Base-by-base conservation (phyloP, 2,888 invertebrate genomes). In the Drosophila meridiana region DNA sequence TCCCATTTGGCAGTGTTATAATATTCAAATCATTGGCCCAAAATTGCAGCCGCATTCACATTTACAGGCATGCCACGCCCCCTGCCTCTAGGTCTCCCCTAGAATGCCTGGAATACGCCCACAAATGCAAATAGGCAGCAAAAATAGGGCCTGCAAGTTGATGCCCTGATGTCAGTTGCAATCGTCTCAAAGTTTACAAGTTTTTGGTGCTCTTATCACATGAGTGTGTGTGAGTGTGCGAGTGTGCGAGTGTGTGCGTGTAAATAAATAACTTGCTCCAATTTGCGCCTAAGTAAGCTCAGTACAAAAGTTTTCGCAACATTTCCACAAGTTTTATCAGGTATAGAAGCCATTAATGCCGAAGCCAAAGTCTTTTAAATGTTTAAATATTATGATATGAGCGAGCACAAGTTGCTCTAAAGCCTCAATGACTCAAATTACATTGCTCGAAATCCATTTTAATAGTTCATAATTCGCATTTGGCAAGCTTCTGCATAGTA, bases 251-350 rank as follows among this genome's bases (percentile, higher is more conserved):
- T 45, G 28, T 40, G n/a, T 42, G 32, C 40, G 28, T 59, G 42
- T 66, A 77, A 75, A 79, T 75, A 69, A 75, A 69, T 77, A 63
- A 72, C 53, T 72, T 72, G 67, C 43, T 64, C 56, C 57, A 72
- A 79, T 75, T 77, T 79, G 26, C 48, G 59, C 28, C 47, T 61
- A 55, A 73, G 71, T 50, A 34, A 70, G 56, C 50, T 20, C 30
- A 57, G 61, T 11, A n/a, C 45, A 57, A 58, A 69, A 61, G 36
- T 57, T 61, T 48, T 42, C 20, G 48, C 58, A 57, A 50, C 50
- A 60, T 38, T 52, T 52, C 34, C 20, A 28, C 40, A 40, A 55
- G 32, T 55, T 67, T 47, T 28, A 48, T 30, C 68, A 34, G 47
- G 53, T 55, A 67, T 32, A 6, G 52, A 32, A 28, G n/a, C 53